phyloP scores from a whole-genome alignment of 2,113 vertebrate species.

The Barbus barbus region DNA sequence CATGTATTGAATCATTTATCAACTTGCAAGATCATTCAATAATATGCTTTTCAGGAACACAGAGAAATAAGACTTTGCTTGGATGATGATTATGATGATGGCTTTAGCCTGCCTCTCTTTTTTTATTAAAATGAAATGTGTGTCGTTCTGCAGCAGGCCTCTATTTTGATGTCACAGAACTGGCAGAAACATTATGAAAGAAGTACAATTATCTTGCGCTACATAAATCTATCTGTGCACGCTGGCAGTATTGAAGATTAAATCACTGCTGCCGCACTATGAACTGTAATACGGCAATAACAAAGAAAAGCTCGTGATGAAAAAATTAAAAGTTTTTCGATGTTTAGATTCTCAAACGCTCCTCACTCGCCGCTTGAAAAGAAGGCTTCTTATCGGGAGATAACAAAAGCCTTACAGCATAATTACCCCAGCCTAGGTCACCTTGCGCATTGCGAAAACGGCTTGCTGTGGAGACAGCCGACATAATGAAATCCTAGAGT shows the following conservation, averaged over 20 bases:
- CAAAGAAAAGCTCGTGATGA: slow-evolving; percentile 64
- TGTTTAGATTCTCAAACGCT: slow-evolving; percentile 61
- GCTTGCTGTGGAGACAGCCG: slow-evolving; percentile 16
- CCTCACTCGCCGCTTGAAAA: slow-evolving; percentile 57
- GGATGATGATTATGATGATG: neutral
- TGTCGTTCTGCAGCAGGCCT: neutral
- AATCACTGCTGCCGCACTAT: slow-evolving; percentile 65
- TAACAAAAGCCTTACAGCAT: slow-evolving; percentile 59
- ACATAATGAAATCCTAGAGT: slow-evolving; percentile 38
- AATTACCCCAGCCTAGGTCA: slow-evolving; percentile 68
- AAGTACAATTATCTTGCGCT: slow-evolving; percentile 56
- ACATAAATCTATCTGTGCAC: slow-evolving; percentile 58
- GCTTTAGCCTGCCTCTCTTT: slow-evolving; percentile 1
- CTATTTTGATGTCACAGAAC: neutral
- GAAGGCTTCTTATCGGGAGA: slow-evolving; percentile 61
- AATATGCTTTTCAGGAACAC: slow-evolving; percentile 36
- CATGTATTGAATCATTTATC: slow-evolving; percentile 57
- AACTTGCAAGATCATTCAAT: slow-evolving; percentile 49
- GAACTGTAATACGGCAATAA: slow-evolving; percentile 59
- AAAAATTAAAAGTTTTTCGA: slow-evolving; percentile 61
- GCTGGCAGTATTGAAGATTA: slow-evolving; percentile 55
- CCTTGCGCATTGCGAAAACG: slow-evolving; percentile 55
- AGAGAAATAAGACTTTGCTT: slow-evolving; percentile 10
- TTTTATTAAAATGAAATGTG: slow-evolving; percentile 38
- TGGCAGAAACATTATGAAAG: slow-evolving; percentile 32